Evolutionary conservation across 35 echinoderm and acorn worm species (phyloP), one percentile per base, ranked within the genome.

Genomic region (Apostichopus japonicus): DNA sequence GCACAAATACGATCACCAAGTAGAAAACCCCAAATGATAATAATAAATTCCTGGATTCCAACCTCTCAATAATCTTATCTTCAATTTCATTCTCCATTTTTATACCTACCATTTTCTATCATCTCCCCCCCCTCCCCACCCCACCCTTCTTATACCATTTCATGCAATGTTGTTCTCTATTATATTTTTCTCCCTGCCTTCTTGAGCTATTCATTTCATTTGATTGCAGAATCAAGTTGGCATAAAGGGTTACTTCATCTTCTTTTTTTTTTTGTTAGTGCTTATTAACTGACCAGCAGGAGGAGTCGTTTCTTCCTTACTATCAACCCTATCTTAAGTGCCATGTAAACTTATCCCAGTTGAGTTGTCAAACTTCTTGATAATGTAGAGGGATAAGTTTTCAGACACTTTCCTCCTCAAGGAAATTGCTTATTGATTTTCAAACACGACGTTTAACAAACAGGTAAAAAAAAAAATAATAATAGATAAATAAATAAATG

Each of bases 361-460:
- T 17, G 44, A 19, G 79, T 82, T 82, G 44, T 56, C 79, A 82
- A 52, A 82, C 79, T 82, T 82, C 79, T 54, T 56, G 17, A 82
- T 82, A 82, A 82, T 17, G 8, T 8, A 61, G 55, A 25, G 19
- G 90, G 90, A 91, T 91, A 56, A 67, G 16, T 79, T 91, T 91
- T 78, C 90, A 91, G 72, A 78, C 16, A 67, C 72, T 90, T 91
- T 79, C 72, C 53, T 44, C 86, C 90, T 91, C 61, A 54, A 91
- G 90, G 90, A 91, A 91, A 91, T 91, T 91, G 90, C 90, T 79
- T 91, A 91, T 91, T 91, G 90, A 91, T 91, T 91, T 91, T 89
- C 67, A 57, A 83, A 54, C 23, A 52, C 16, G 33, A 24, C 17
- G 56, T 87, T 17, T 19, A 27, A 13, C 78, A 80, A 80, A 67